These are phyloP conservation scores for Fringilla coelebs DNA, from an alignment of 2,797 vertebrate genomes.

Conservation along the genomic window DNA sequence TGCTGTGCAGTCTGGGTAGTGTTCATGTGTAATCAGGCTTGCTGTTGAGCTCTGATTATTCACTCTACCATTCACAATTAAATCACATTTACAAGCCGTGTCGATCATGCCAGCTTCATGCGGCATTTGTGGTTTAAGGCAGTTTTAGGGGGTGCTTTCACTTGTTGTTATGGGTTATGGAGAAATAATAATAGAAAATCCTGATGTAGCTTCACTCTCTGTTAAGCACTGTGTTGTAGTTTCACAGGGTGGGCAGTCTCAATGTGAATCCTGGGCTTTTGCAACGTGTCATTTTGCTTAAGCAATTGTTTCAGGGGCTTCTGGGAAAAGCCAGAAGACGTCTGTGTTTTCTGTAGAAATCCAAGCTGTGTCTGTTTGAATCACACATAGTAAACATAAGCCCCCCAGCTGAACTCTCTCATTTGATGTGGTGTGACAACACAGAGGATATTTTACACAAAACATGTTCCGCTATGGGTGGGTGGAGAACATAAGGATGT, in stretches of 20 bases:
- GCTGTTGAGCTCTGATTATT: conserved; percentile 60
- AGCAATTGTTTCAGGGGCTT: conserved; percentile 9
- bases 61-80: conserved; percentile 66
- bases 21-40: conserved; percentile 48
- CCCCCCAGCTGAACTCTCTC: not conserved
- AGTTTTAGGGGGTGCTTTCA: conserved; percentile 45
- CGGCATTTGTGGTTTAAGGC: conserved; percentile 38
- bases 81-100: conserved; percentile 58
- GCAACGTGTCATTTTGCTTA: not conserved
- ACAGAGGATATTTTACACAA: not conserved
- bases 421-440: conserved; percentile 39
- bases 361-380: conserved; percentile 21
- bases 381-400: not conserved
- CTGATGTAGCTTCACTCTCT: not conserved
- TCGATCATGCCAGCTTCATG: conserved; percentile 34
- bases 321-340: conserved; percentile 28
- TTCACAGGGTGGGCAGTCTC: conserved; percentile 20
- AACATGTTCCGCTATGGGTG: not conserved
- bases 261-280: not conserved
- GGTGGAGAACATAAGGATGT: not conserved
- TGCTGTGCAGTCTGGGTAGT: not conserved
- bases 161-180: conserved; percentile 19
- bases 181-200: conserved; percentile 6
- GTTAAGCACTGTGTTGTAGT: not conserved
- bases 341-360: conserved; percentile 30